phyloP scores from a whole-genome alignment of 2,888 invertebrate genomes.

The Mamestra brassicae region DNA sequence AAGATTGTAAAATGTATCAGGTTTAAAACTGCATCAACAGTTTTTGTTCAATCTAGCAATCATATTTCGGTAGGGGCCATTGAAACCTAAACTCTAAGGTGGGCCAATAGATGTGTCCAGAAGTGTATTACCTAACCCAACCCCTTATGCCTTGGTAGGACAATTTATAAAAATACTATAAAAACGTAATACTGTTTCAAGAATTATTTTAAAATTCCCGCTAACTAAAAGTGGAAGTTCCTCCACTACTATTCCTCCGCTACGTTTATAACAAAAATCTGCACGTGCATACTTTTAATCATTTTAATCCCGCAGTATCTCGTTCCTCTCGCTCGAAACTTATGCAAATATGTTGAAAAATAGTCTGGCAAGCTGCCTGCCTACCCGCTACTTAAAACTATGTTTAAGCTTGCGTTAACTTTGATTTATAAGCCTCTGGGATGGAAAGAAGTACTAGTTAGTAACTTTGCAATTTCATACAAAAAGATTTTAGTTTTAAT shows the following conservation, averaged over 20 bases:
- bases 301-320: conserved; percentile 34
- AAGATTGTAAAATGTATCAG: no score
- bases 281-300: conserved; percentile 42
- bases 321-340: conserved; percentile 35
- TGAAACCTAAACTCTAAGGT: no score
- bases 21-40: no score
- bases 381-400: conserved; percentile 29
- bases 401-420: conserved; percentile 35
- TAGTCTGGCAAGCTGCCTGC: conserved; percentile 55
- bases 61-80: no score
- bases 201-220: neutral
- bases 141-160: neutral
- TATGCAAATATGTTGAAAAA: conserved; percentile 49
- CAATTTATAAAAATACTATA: neutral
- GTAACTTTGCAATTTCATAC: neutral
- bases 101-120: no score
- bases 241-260: neutral
- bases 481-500: neutral
- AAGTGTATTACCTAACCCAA: no score
- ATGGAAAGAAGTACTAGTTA: conserved; percentile 13
- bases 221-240: conserved; percentile 13
- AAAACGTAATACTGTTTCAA: neutral
- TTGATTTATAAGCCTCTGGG: conserved; percentile 23
- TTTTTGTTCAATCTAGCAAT: no score
- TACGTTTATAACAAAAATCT: conserved; percentile 33